Percentiles rank a stretch among this genome's conserved stretches.
Evolutionary conservation across 2,888 invertebrate species (phyloP).

Genomic region (Ormyrus pomaceus): DNA sequence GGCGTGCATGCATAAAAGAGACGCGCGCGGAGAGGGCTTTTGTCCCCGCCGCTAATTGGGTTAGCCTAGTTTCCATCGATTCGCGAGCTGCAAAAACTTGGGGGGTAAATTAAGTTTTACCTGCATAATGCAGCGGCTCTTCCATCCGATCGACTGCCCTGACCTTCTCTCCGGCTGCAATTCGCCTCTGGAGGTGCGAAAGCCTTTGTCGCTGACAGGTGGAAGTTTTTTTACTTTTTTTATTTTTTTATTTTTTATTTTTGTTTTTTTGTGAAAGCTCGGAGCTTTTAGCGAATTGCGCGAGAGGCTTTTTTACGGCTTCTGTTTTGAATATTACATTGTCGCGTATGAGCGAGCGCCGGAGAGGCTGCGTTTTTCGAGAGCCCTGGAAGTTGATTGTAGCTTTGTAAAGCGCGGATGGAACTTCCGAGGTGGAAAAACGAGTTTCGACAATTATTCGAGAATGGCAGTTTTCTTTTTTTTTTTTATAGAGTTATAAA

Average conservation of each 20-base stretch:
- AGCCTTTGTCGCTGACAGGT: neutral
- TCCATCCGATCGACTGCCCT: neutral
- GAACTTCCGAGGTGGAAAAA: too few species aligned
- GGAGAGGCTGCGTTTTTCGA: too few species aligned
- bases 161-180: neutral
- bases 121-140: constrained; percentile 35
- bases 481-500: too few species aligned
- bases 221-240: neutral
- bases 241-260: neutral
- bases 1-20: neutral
- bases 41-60: constrained; percentile 68
- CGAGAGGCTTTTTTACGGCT: neutral
- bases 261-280: neutral
- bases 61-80: constrained; percentile 70
- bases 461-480: too few species aligned
- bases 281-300: neutral
- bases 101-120: constrained; percentile 48
- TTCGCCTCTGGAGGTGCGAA: neutral
- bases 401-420: too few species aligned
- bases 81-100: constrained; percentile 49
- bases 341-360: too few species aligned
- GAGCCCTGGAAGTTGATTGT: too few species aligned
- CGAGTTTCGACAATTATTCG: too few species aligned
- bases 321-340: neutral
- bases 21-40: constrained; percentile 63